A percentile compares a stretch with the other conserved stretches of the same genome.
Conservation (phyloP, 2,113 vertebrate genomes). For the Struthio camelus region DNA sequence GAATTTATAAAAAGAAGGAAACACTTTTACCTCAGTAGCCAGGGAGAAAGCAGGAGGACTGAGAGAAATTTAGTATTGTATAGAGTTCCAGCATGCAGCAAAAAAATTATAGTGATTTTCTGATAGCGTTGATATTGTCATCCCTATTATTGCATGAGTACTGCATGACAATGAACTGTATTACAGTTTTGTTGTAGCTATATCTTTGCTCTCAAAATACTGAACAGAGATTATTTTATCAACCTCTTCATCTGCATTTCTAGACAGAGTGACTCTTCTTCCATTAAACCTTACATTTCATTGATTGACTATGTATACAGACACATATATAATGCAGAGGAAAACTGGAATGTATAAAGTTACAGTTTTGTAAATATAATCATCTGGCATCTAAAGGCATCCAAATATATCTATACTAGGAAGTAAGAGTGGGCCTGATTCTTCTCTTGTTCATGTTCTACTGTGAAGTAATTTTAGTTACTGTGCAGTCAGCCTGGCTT, state of each 20-base stretch:
- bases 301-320: neutral
- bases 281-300: neutral
- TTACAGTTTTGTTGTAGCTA: neutral
- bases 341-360: neutral
- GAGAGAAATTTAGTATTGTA: neutral
- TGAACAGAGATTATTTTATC: neutral
- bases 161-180: neutral
- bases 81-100: neutral
- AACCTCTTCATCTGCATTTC: neutral
- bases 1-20: neutral
- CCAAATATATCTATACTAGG: neutral
- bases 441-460: neutral
- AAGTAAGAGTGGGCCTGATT: neutral
- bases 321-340: neutral
- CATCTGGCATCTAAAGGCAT: neutral
- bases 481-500: neutral
- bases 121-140: neutral
- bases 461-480: neutral
- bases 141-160: neutral
- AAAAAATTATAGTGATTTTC: neutral
- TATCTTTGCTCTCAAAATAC: neutral
- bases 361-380: neutral
- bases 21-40: neutral
- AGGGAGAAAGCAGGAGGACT: neutral
- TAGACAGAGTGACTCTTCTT: neutral